A percentile compares a stretch with the other conserved stretches of the same genome.
Conservation (phyloP, 2,888 invertebrate species). For the Drosophila acutilabella region DNA sequence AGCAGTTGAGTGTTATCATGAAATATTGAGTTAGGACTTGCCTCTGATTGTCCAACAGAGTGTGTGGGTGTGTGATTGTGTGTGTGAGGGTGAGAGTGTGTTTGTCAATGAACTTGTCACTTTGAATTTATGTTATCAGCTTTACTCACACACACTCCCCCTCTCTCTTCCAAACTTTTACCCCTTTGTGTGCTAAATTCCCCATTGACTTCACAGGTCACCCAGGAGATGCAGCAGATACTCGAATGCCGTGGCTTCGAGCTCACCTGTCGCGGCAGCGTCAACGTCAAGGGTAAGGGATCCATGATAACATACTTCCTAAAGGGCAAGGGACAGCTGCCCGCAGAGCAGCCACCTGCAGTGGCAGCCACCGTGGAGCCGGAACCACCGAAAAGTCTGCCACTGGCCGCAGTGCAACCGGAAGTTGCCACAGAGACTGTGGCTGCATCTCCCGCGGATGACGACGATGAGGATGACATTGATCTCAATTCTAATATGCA, state of each 20-base stretch:
- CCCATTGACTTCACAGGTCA: slow-evolving; percentile 88
- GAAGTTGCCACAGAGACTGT: slow-evolving; percentile 3
- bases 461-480: slow-evolving; percentile 70
- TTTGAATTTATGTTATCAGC: slow-evolving; percentile 64
- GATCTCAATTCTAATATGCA: slow-evolving; percentile 84
- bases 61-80: background rate
- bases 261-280: slow-evolving; percentile 93
- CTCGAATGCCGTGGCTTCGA: slow-evolving; percentile 91
- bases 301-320: slow-evolving; percentile 95
- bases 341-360: slow-evolving; percentile 13
- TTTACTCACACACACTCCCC: background rate
- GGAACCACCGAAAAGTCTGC: slow-evolving; percentile 19
- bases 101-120: slow-evolving; percentile 69
- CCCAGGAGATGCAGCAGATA: slow-evolving; percentile 94
- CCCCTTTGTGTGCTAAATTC: background rate
- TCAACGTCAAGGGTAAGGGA: slow-evolving; percentile 97
- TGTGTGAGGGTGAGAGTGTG: slow-evolving; percentile 14
- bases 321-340: slow-evolving; percentile 72
- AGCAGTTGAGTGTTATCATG: slow-evolving; percentile 60
- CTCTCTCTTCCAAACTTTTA: background rate
- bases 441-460: background rate
- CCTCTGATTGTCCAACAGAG: slow-evolving; percentile 29
- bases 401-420: slow-evolving; percentile 9
- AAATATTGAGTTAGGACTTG: slow-evolving; percentile 60
- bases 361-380: slow-evolving; percentile 2